phyloP scores from a whole-genome alignment of 2,888 invertebrate genomes.

The Lobophora halterata region DNA sequence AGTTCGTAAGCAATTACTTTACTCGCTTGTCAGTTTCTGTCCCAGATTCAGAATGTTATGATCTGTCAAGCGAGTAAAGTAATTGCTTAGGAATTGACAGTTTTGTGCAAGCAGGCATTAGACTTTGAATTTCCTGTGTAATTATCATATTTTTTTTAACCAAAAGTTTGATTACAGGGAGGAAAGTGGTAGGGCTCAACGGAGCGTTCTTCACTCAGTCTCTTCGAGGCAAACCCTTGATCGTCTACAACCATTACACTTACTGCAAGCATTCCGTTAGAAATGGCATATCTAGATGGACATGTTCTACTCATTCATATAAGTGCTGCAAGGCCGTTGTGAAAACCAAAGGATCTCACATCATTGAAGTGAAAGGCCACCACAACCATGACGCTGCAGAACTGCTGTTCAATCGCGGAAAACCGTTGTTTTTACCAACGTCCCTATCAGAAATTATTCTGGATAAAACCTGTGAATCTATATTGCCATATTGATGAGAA shows the following conservation, averaged over 20 bases:
- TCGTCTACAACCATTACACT: conserved; percentile 63
- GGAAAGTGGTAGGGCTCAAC: conserved; percentile 16
- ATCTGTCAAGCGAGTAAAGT: too few species aligned
- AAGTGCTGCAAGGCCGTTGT: conserved; percentile 71
- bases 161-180: conserved; percentile 14
- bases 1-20: too few species aligned
- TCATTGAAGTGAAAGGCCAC: conserved; percentile 59
- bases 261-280: conserved; percentile 64
- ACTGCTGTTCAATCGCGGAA: conserved; percentile 53
- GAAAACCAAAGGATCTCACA: conserved; percentile 57
- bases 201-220: conserved; percentile 66
- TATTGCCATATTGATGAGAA: conserved; percentile 11
- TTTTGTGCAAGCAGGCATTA: too few species aligned
- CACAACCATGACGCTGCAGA: conserved; percentile 70
- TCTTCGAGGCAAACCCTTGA: conserved; percentile 59
- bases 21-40: too few species aligned
- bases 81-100: conserved; percentile 13
- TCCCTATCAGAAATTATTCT: conserved; percentile 29
- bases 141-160: conserved; percentile 5
- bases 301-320: conserved; percentile 70
- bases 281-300: conserved; percentile 63
- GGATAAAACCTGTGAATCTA: conserved; percentile 19
- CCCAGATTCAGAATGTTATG: too few species aligned
- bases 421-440: conserved; percentile 25
- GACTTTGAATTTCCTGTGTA: not conserved